A percentile compares a stretch with the other conserved stretches of the same genome.
phyloP scores from a whole-genome alignment of 1,140 invertebrate genomes.

The Drosophila obscura region DNA sequence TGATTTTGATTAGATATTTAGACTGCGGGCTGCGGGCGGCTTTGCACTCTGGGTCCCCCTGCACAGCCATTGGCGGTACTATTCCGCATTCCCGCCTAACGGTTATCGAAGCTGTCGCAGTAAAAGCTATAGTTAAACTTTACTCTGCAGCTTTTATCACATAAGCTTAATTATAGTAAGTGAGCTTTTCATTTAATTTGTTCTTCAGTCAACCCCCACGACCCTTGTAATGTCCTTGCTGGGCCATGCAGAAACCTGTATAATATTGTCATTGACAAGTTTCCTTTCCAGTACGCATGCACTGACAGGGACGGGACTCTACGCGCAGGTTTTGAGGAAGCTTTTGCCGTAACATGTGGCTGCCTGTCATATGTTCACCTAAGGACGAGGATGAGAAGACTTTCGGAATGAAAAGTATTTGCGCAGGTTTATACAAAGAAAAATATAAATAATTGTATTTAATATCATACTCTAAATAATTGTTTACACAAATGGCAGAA shows the following conservation, averaged over 20 bases:
- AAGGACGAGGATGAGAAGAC: not conserved
- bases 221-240: constrained; percentile 54
- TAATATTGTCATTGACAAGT: constrained; percentile 61
- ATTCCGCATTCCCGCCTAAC: too few relatives aligned
- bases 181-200: constrained; percentile 22
- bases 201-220: not conserved
- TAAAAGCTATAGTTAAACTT: not conserved
- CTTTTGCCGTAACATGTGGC: constrained; percentile 57
- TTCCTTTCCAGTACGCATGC: constrained; percentile 64
- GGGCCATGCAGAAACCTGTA: constrained; percentile 15
- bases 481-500: too few relatives aligned
- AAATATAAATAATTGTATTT: too few relatives aligned
- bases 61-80: not conserved
- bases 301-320: constrained; percentile 24
- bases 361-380: constrained; percentile 61
- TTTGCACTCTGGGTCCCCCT: constrained; percentile 44
- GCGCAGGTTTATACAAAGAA: too few relatives aligned
- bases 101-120: not conserved
- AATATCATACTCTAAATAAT: too few relatives aligned
- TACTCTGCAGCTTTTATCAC: constrained; percentile 7
- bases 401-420: not conserved
- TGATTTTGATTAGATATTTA: constrained; percentile 19
- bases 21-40: not conserved
- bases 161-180: constrained; percentile 2
- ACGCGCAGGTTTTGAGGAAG: constrained; percentile 18